Conservation (phyloP, 2,888 invertebrate species). For the Rhagophthalmus giganteus region DNA sequence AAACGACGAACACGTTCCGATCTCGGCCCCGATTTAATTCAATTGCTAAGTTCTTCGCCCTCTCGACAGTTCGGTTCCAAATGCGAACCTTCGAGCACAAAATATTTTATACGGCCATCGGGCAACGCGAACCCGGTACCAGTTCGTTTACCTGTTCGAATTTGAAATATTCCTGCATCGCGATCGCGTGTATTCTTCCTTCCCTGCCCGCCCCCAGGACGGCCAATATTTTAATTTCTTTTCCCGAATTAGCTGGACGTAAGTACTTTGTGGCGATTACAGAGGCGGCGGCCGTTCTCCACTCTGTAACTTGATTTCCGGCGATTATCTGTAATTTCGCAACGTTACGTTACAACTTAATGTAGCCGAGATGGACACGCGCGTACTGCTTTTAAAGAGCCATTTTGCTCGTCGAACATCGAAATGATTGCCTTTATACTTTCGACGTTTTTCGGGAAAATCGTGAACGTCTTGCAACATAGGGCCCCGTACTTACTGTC, state of each 20-base stretch:
- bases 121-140: too few species aligned
- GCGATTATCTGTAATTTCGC: conserved; percentile 52
- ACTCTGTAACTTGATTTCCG: conserved; percentile 60
- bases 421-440: conserved; percentile 57
- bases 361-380: too few species aligned
- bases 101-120: neutral
- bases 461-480: conserved; percentile 58
- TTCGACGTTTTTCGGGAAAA: conserved; percentile 50
- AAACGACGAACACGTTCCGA: conserved; percentile 23
- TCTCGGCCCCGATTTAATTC: conserved; percentile 43
- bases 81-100: conserved; percentile 53
- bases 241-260: conserved; percentile 39
- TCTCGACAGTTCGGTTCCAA: conserved; percentile 59
- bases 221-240: conserved; percentile 47
- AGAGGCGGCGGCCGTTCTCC: conserved; percentile 64
- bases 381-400: conserved; percentile 53
- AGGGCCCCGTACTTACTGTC: conserved; percentile 42
- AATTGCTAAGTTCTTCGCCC: conserved; percentile 47
- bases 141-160: conserved; percentile 53
- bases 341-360: neutral
- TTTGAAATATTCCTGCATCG: conserved; percentile 56
- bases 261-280: conserved; percentile 60
- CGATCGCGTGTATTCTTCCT: conserved; percentile 58
- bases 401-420: conserved; percentile 54
- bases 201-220: conserved; percentile 62